Base-by-base conservation (phyloP, 2,113 vertebrate genomes). In the Sphaerodactylus townsendi region DNA sequence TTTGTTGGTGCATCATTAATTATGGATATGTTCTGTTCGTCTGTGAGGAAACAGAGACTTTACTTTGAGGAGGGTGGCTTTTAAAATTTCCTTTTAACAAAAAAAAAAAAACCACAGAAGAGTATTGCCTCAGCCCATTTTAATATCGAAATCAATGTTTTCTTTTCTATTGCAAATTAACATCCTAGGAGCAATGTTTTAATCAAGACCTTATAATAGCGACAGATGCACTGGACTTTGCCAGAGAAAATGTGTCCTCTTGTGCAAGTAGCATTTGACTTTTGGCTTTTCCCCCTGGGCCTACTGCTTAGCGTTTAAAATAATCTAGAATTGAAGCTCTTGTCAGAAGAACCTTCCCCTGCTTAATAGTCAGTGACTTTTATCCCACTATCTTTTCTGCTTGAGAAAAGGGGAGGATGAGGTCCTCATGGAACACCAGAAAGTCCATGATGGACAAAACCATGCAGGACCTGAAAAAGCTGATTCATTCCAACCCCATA, bases 11-110 rank as follows among this genome's bases (percentile, higher is more conserved):
- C 25, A 64, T 72, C 69, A 86, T 86, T 65, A 77, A 86, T 78
- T 82, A 86, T 86, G 53, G 30, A 86, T 77, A 66, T 65, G 73
- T 30, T 82, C 44, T 53, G 68, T 86, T 86, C 48, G 10, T 82
- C 78, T 86, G 80, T 73, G 33, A 81, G 80, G 85, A 82, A 78
- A 86, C 41, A 86, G 37, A 71, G 73, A 65, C 33, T 65, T 78
- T 77, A 68, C 41, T 86, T 78, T 72, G 71, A 78, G 66, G 46
- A 82, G 33, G 48, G 39, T 86, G 25, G 79, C 37, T 71, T 78
- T 77, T 72, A 50, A 79, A 44, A 33, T 82, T 85, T 79, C 68
- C 76, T 79, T 82, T 64, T 50, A 77, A 86, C 65, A 80, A 74
- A 33, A 66, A 79, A 65, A 44, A 80, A 74, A 33, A 66, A 79